These are phyloP conservation scores for Axinella damicornis DNA, from an alignment of 37 sponge, comb jelly and placozoan genomes.

Conservation along the genomic window DNA sequence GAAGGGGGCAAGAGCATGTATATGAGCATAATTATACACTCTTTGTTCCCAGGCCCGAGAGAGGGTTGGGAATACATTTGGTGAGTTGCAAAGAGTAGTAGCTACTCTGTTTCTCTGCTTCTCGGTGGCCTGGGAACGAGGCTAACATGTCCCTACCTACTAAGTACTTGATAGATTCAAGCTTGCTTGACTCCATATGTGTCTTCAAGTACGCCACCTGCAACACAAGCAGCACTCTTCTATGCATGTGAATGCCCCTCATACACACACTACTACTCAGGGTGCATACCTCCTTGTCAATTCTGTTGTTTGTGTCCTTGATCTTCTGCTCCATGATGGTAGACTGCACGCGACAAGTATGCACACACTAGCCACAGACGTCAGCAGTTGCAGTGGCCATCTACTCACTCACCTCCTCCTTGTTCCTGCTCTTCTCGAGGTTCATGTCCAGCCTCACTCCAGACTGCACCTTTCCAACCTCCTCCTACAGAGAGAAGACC, in stretches of 20 bases:
- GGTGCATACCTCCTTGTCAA: slow-evolving; percentile 51
- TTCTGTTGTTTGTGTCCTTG: slow-evolving; percentile 79
- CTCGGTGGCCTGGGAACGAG: too few relatives aligned
- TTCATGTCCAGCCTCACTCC: slow-evolving; percentile 80
- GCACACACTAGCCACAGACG: not conserved
- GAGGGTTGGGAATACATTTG: not conserved
- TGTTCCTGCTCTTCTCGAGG: slow-evolving; percentile 80
- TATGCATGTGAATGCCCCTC: not conserved
- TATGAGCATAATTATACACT: too few relatives aligned
- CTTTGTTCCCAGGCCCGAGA: too few relatives aligned
- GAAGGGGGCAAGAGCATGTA: too few relatives aligned
- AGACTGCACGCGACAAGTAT: slow-evolving; percentile 22
- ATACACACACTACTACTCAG: not conserved
- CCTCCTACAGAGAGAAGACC: slow-evolving; percentile 62
- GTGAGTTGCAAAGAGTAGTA: not conserved
- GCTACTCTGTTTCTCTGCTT: too few relatives aligned
- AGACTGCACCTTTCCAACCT: slow-evolving; percentile 69
- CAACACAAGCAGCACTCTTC: not conserved
- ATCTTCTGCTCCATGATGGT: slow-evolving; percentile 61
- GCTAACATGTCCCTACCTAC: slow-evolving; percentile 37
- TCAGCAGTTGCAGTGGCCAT: not conserved
- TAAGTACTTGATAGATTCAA: slow-evolving; percentile 84
- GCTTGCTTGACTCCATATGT: slow-evolving; percentile 79
- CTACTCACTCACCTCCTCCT: slow-evolving; percentile 65
- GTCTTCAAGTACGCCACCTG: slow-evolving; percentile 82